Percentiles rank a stretch among this genome's conserved stretches.
Evolutionary conservation across 1,140 invertebrate genomes (phyloP).

Genomic region (Liolophura sinensis): DNA sequence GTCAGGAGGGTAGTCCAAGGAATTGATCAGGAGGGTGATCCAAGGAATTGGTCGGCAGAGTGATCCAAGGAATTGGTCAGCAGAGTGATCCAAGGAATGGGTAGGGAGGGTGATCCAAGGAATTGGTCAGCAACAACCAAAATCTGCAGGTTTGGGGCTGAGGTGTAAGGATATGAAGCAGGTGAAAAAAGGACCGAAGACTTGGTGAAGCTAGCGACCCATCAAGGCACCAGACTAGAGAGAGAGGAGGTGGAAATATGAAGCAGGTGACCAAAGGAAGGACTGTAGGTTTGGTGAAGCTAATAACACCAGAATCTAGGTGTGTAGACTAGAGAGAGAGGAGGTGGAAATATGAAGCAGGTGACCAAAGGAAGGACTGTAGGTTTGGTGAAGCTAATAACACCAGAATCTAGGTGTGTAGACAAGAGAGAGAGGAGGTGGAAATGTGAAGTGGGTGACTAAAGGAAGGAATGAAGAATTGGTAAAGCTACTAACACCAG

Average conservation of each 20-base stretch:
- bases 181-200: background rate
- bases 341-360: background rate
- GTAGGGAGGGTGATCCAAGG: too few species aligned
- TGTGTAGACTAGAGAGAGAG: background rate
- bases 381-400: background rate
- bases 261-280: background rate
- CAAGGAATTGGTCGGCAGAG: too few species aligned
- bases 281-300: background rate
- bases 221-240: background rate
- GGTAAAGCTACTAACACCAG: background rate
- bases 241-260: background rate
- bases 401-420: background rate
- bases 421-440: background rate
- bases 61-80: too few species aligned
- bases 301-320: background rate
- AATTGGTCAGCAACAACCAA: too few species aligned
- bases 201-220: background rate
- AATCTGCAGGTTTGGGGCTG: too few species aligned
- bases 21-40: too few species aligned
- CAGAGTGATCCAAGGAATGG: too few species aligned
- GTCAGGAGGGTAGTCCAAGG: too few species aligned
- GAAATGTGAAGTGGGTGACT: background rate
- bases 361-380: background rate
- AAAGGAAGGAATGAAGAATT: background rate
- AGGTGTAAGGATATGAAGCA: background rate